Evolutionary conservation across 2,113 vertebrate species (phyloP).

Genomic region (Thunnus thynnus): DNA sequence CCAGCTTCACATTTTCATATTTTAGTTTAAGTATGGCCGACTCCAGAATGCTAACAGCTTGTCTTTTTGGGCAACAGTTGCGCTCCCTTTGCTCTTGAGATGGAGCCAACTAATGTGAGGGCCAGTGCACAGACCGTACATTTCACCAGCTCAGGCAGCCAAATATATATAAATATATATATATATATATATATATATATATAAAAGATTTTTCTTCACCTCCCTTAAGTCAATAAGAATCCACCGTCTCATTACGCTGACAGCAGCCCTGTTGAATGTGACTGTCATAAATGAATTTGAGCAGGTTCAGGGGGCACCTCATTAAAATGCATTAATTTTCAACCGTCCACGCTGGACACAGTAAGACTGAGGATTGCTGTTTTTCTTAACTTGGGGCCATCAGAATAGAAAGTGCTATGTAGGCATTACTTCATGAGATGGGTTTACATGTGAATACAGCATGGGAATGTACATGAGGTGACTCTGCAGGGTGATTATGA

Average conservation of each 20-base stretch:
- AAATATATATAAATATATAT: slow-evolving; percentile 18
- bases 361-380: slow-evolving; percentile 18
- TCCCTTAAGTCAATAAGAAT: slow-evolving; percentile 43
- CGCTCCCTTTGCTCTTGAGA: slow-evolving; percentile 37
- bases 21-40: slow-evolving; percentile 25
- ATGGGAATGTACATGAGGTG: neutral
- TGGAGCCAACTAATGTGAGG: slow-evolving; percentile 36
- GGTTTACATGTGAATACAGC: neutral
- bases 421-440: neutral
- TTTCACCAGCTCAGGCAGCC: slow-evolving; percentile 24
- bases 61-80: slow-evolving; percentile 49
- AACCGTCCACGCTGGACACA: slow-evolving; percentile 25
- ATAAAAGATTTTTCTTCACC: slow-evolving; percentile 24
- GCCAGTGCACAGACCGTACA: neutral
- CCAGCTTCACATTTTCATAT: slow-evolving; percentile 35
- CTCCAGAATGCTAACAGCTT: slow-evolving; percentile 45
- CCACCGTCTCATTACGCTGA: slow-evolving; percentile 46
- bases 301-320: slow-evolving; percentile 67
- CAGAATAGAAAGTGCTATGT: slow-evolving; percentile 7
- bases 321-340: slow-evolving; percentile 73
- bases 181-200: no score
- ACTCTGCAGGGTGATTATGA: slow-evolving; percentile 6
- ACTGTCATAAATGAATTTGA: slow-evolving; percentile 51
- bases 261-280: slow-evolving; percentile 32
- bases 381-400: slow-evolving; percentile 29